A percentile compares a stretch with the other conserved stretches of the same genome.
Evolutionary conservation across 2,888 invertebrate species (phyloP).

Genomic region (Nephrotoma flavescens): DNA sequence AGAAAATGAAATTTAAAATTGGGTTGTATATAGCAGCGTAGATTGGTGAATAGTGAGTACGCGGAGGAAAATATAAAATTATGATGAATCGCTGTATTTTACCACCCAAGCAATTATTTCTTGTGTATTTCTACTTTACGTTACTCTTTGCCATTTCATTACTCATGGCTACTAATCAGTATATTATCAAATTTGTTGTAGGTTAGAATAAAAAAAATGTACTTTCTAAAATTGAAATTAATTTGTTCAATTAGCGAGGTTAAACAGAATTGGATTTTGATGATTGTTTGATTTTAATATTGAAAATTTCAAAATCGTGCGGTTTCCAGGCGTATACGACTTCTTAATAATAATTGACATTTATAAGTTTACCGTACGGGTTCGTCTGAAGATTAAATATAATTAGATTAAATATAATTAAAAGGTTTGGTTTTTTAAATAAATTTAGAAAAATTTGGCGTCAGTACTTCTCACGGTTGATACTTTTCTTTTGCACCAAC

Average conservation of each 20-base stretch:
- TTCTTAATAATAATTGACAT: too few relatives aligned
- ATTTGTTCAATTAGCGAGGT: not conserved
- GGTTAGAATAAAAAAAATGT: not conserved
- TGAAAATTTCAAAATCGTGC: too few relatives aligned
- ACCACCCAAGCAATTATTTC: not conserved
- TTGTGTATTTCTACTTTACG: not conserved
- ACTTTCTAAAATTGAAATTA: not conserved
- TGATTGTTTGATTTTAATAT: too few relatives aligned
- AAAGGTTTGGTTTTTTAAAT: too few relatives aligned
- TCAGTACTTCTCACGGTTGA: too few relatives aligned
- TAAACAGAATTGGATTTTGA: not conserved
- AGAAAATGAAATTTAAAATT: not conserved
- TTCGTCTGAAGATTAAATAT: too few relatives aligned
- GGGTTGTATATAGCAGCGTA: not conserved
- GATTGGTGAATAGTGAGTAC: not conserved
- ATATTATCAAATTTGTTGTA: not conserved
- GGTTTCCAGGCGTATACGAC: too few relatives aligned
- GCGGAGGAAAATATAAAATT: not conserved
- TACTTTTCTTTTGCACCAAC: too few relatives aligned
- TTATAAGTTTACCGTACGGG: too few relatives aligned
- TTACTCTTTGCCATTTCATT: not conserved
- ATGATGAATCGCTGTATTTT: not conserved
- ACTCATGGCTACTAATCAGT: not conserved
- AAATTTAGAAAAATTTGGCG: too few relatives aligned
- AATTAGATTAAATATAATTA: too few relatives aligned